Percentiles rank a stretch among this genome's conserved stretches.
These are phyloP conservation scores for Peromyscus melanophrys DNA, from an alignment of 2,797 vertebrate genomes.

Conservation along the genomic window DNA sequence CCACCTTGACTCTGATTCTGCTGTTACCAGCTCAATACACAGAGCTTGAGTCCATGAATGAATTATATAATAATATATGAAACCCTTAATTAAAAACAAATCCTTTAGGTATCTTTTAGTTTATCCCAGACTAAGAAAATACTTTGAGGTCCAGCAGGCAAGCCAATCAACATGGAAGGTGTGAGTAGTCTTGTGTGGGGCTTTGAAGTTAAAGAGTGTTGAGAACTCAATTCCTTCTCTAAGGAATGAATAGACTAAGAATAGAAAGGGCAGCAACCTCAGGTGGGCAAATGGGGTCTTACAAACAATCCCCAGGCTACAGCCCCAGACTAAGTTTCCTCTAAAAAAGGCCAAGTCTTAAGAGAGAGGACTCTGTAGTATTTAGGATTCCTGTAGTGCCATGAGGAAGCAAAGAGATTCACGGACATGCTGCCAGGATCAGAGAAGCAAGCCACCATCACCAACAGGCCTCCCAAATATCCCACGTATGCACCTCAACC, in stretches of 20 bases:
- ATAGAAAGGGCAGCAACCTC: neutral
- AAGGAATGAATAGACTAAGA: neutral
- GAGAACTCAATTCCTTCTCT: conserved; percentile 17
- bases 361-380: neutral
- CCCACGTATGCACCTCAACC: too few species aligned
- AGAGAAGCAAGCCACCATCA: rapidly evolving
- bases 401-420: neutral
- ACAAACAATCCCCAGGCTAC: neutral
- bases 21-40: neutral
- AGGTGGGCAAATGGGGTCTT: neutral
- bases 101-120: neutral
- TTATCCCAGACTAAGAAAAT: conserved; percentile 31
- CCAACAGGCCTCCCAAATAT: neutral
- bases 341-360: neutral
- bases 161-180: conserved; percentile 31
- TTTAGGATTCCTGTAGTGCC: neutral
- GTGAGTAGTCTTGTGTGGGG: neutral
- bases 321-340: neutral
- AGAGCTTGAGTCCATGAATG: neutral
- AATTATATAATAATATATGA: conserved; percentile 33
- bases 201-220: conserved; percentile 16
- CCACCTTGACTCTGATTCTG: neutral
- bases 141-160: neutral
- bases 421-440: neutral
- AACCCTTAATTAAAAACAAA: neutral